Evolutionary conservation across 1,140 invertebrate genomes (phyloP).

Genomic region (Trichogramma pretiosum): DNA sequence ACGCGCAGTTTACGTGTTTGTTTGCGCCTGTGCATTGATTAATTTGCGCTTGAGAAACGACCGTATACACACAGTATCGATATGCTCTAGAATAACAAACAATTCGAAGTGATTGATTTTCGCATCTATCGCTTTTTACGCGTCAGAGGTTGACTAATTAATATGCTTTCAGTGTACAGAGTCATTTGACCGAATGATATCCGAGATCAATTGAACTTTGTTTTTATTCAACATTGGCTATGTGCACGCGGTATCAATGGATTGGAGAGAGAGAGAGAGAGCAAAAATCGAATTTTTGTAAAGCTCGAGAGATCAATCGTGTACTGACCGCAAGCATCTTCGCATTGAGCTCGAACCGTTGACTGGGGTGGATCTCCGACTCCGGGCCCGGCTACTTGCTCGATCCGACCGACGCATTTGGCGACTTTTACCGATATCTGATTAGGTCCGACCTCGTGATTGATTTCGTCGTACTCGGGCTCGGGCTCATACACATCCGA

Average conservation of each 20-base stretch:
- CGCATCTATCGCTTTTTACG: background rate
- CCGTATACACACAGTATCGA: too few species aligned
- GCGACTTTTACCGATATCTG: slow-evolving; percentile 27
- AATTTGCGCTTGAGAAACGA: background rate
- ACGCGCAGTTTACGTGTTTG: background rate
- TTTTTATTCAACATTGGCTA: too few species aligned
- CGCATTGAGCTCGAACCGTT: slow-evolving; percentile 17
- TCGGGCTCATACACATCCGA: too few species aligned
- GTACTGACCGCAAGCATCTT: slow-evolving; percentile 20
- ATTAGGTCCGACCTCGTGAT: slow-evolving; percentile 23
- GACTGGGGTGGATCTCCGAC: background rate
- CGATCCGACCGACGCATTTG: slow-evolving; percentile 17
- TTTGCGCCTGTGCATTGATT: background rate
- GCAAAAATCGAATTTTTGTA: background rate
- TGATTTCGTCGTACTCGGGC: slow-evolving; percentile 23
- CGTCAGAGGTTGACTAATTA: background rate
- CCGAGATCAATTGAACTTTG: too few species aligned
- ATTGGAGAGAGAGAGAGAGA: background rate
- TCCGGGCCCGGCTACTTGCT: background rate
- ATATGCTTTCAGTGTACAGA: too few species aligned
- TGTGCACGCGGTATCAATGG: background rate
- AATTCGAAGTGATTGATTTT: background rate
- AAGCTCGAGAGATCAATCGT: background rate
- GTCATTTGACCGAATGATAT: too few species aligned
- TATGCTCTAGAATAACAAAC: background rate